Percentiles rank a stretch among this genome's conserved stretches.
phyloP scores from a whole-genome alignment of 2,888 invertebrate species.

The Unio delphinus region DNA sequence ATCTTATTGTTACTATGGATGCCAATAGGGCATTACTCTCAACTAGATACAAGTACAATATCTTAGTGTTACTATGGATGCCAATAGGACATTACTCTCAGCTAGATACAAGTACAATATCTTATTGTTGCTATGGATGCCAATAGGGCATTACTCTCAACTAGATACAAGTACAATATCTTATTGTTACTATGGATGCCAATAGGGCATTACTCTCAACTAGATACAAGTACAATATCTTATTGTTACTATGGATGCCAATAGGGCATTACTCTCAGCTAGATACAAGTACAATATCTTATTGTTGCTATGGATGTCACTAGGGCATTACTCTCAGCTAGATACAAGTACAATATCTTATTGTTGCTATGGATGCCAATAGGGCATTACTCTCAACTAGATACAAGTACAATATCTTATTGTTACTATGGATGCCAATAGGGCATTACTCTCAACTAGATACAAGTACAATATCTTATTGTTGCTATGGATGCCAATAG shows the following conservation, averaged over 20 bases:
- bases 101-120: slow-evolving; percentile 18
- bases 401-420: slow-evolving; percentile 23
- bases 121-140: slow-evolving; percentile 32
- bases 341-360: slow-evolving; percentile 22
- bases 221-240: slow-evolving; percentile 15
- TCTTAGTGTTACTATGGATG: slow-evolving; percentile 31
- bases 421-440: slow-evolving; percentile 35
- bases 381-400: slow-evolving; percentile 33
- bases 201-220: slow-evolving; percentile 40
- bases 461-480: slow-evolving; percentile 18
- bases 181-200: slow-evolving; percentile 32
- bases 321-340: slow-evolving; percentile 33
- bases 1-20: slow-evolving; percentile 29
- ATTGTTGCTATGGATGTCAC: slow-evolving; percentile 41
- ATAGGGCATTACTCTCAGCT: slow-evolving; percentile 37
- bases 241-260: slow-evolving; percentile 36
- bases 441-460: slow-evolving; percentile 35
- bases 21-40: slow-evolving; percentile 40
- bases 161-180: slow-evolving; percentile 15
- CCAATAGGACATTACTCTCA: slow-evolving; percentile 42
- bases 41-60: slow-evolving; percentile 18
- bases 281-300: slow-evolving; percentile 14
- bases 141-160: slow-evolving; percentile 39
- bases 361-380: slow-evolving; percentile 34
- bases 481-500: slow-evolving; percentile 33